Evolutionary conservation across 2,797 vertebrate genomes (phyloP).

Genomic region (Melanogrammus aeglefinus): DNA sequence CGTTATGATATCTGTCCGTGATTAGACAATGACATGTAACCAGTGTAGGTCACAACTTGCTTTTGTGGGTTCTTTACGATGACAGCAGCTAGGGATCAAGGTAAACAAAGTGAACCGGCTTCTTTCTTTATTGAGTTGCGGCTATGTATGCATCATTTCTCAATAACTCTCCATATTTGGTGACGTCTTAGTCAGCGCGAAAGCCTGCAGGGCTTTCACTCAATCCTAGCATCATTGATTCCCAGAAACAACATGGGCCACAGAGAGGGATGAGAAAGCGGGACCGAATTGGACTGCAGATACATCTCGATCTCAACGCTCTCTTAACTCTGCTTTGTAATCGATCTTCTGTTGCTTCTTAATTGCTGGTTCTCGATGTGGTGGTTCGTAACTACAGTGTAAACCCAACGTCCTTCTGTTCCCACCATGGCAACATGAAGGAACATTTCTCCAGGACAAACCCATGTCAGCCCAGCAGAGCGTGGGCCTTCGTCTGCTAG

Average conservation of each 20-base stretch:
- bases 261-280: background rate
- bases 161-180: conserved; percentile 66
- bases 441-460: background rate
- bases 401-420: background rate
- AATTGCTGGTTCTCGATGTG: background rate
- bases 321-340: background rate
- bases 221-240: background rate
- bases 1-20: conserved; percentile 28
- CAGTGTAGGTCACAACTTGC: conserved; percentile 27
- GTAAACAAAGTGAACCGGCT: conserved; percentile 68
- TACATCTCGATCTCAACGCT: background rate
- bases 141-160: conserved; percentile 53
- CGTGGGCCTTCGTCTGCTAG: background rate
- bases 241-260: background rate
- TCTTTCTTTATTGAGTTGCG: conserved; percentile 54
- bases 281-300: background rate
- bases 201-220: conserved; percentile 21
- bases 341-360: too few species aligned
- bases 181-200: conserved; percentile 71
- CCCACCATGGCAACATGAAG: background rate
- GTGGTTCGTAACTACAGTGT: background rate
- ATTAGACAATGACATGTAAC: conserved; percentile 15
- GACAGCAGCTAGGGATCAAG: conserved; percentile 62
- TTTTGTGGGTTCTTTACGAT: conserved; percentile 43
- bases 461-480: background rate